Evolutionary conservation across 2,113 vertebrate species (phyloP).

Genomic region (Paratilapia polleni): DNA sequence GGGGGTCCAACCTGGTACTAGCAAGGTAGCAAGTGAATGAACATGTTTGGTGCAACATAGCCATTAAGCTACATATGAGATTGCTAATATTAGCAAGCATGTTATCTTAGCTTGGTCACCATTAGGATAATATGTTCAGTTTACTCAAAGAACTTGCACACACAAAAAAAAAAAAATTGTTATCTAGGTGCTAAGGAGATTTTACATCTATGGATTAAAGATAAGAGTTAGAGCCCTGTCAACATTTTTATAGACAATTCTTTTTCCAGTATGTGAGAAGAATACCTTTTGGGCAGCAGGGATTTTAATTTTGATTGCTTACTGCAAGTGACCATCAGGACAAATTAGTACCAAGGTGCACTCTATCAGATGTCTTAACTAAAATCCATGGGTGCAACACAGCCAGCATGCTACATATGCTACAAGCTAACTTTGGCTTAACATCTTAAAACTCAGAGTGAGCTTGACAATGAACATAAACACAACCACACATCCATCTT

Average conservation of each 20-base stretch:
- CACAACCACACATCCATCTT: neutral
- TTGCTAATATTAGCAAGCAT: neutral
- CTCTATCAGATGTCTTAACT: neutral
- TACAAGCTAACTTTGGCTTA: no score
- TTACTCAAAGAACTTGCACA: neutral
- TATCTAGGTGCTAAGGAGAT: neutral
- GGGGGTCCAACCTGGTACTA: neutral
- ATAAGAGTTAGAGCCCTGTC: no score
- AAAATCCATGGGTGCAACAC: no score
- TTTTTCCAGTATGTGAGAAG: neutral
- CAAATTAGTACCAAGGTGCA: neutral
- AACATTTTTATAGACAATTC: no score
- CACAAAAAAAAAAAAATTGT: neutral
- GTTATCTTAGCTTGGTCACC: neutral
- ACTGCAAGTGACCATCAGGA: neutral
- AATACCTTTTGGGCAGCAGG: neutral
- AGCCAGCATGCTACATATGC: no score
- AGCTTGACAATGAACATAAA: neutral
- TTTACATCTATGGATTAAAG: neutral
- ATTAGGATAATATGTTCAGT: neutral
- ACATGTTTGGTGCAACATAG: no score
- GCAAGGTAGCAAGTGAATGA: no score
- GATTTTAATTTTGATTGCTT: neutral
- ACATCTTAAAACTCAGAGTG: no score
- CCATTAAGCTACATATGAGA: neutral